Evolutionary conservation across 2,888 invertebrate genomes (phyloP), one percentile per base, ranked within the genome.

Genomic region (Cosmia pyralina): DNA sequence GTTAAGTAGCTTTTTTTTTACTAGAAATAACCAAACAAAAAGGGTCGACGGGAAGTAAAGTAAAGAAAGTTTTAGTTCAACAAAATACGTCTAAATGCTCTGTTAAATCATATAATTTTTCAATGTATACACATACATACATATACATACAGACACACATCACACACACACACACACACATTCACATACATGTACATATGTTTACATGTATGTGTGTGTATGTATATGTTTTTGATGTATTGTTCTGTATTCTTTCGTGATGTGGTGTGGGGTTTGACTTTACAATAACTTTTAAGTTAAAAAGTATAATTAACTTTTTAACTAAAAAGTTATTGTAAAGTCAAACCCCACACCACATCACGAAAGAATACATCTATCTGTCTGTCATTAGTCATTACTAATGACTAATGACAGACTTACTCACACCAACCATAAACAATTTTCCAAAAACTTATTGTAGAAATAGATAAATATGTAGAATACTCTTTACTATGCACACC

Each of bases 1-100:
- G 22, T 46, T 34, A 52, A 73, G 22, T 72, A 11, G 22, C 19
- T 53, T 28, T 19, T 28, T 15, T 53, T 63, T 75, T 4, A 34
- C 19, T 48, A n/a, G 22, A 46, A 52, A 50, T 58, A 58, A 52
- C 7, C 52, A 13, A 46, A 22, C 52, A 62, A 62, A 72, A 22
- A 60, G 34, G 44, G 22, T 52, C n/a, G 34, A 44, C 19, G n/a
- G n/a, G 17, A 34, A 72, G 28, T 57, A 11, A 57, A 41, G 4
- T 44, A 58, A 34, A 52, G 62, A 46, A 15, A 38, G 22, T 11
- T 62, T 52, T 22, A 28, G 28, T 62, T 52, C 34, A 28, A 38
- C 8, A 74, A 63, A 53, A 22, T 53, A 46, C 19, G 8, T 46
- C 28, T 62, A 28, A 62, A 58, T 59, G 50, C 11, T 34, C 13